A percentile compares a stretch with the other conserved stretches of the same genome.
Evolutionary conservation across 2,113 vertebrate genomes (phyloP).

Genomic region (Notarius quadriscutis): DNA sequence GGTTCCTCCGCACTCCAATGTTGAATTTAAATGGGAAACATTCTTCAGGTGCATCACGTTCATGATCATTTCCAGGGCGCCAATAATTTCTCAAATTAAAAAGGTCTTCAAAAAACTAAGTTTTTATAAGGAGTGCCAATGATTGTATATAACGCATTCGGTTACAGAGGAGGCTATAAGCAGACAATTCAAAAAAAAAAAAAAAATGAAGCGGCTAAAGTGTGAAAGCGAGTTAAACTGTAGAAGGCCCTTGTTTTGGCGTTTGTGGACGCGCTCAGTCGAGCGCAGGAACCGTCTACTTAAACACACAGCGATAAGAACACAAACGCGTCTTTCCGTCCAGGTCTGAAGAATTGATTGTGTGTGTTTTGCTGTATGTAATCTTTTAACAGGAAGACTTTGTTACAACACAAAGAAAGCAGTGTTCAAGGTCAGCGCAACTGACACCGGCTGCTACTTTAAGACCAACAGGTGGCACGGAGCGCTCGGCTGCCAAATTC

Average conservation of each 20-base stretch:
- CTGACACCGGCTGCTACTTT: slow-evolving; percentile 52
- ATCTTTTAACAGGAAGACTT: slow-evolving; percentile 34
- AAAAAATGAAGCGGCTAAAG: background rate
- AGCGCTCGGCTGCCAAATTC: slow-evolving; percentile 52
- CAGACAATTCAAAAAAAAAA: too few relatives aligned
- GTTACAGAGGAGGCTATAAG: too few relatives aligned
- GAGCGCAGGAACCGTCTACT: background rate
- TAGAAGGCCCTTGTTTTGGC: background rate
- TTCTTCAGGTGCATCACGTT: too few relatives aligned
- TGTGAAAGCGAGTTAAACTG: background rate
- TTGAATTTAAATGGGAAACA: too few relatives aligned
- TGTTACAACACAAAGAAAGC: slow-evolving; percentile 47
- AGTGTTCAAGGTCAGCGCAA: slow-evolving; percentile 54
- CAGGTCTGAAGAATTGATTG: background rate
- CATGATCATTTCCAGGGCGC: too few relatives aligned
- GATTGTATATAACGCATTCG: too few relatives aligned
- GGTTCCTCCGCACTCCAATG: too few relatives aligned
- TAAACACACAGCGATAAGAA: background rate
- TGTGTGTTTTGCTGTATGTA: slow-evolving; percentile 13
- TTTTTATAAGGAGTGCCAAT: too few relatives aligned
- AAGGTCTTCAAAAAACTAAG: too few relatives aligned
- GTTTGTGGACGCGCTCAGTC: background rate
- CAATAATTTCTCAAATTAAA: too few relatives aligned
- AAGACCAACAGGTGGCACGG: slow-evolving; percentile 62
- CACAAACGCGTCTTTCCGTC: background rate